phyloP scores from a whole-genome alignment of 2,888 invertebrate genomes.

The Hyppa rectilinea region DNA sequence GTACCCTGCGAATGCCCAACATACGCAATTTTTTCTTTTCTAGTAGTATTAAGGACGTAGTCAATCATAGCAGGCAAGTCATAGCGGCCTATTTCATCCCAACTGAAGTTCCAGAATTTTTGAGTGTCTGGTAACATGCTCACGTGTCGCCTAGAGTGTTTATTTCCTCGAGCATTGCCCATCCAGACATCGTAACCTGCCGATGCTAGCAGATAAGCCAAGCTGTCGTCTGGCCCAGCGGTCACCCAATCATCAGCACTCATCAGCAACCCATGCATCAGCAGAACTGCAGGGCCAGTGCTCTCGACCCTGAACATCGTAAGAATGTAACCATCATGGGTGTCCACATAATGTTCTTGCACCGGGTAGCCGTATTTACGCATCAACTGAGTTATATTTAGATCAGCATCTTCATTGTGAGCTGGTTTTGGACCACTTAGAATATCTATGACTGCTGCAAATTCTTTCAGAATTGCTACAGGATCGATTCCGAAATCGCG shows the following conservation, averaged over 20 bases:
- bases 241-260: conserved; percentile 93
- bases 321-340: conserved; percentile 67
- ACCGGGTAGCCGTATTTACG: conserved; percentile 39
- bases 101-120: conserved; percentile 92
- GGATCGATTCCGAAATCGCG: conserved; percentile 27
- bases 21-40: conserved; percentile 90
- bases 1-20: conserved; percentile 94
- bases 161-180: conserved; percentile 94
- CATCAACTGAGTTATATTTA: conserved; percentile 57
- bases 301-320: conserved; percentile 54
- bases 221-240: conserved; percentile 89
- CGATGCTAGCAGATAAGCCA: conserved; percentile 90
- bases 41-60: conserved; percentile 89
- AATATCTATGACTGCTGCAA: conserved; percentile 27
- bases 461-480: conserved; percentile 30
- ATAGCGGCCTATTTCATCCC: conserved; percentile 93
- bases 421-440: conserved; percentile 22
- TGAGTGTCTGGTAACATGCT: conserved; percentile 72
- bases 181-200: conserved; percentile 93
- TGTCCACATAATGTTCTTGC: conserved; percentile 56
- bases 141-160: conserved; percentile 88
- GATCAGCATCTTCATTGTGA: conserved; percentile 44
- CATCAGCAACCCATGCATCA: conserved; percentile 94
- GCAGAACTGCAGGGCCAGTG: conserved; percentile 85
- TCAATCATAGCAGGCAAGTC: conserved; percentile 95